Base-by-base conservation (phyloP, 2,113 vertebrate species). In the Pomatorhinus ruficollis region DNA sequence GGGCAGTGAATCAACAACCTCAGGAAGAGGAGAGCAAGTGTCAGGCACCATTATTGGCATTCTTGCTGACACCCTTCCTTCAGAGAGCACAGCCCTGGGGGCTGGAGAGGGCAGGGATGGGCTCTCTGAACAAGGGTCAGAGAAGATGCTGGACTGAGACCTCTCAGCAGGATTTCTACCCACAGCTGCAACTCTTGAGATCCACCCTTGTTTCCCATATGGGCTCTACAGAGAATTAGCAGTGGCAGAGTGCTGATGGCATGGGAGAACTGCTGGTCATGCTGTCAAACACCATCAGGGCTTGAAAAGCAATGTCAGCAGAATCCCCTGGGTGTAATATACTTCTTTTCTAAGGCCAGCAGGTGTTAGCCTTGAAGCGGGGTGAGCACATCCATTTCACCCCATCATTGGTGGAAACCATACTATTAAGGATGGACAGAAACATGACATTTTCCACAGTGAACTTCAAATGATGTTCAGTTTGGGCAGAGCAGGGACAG, bases 1-100 rank as follows among this genome's bases (percentile, higher is more conserved):
- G 97, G 98, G 97, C 98, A 95, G 95, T 95, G 95, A 98, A 98
- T 98, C 97, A 98, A 97, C 97, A 97, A 83, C 89, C 87, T 96
- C 74, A 65, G 79, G 97, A 96, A 96, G 96, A 96, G 91, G 97
- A 97, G 97, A 98, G 93, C 96, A 97, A 97, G 96, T 90, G 94
- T 96, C 95, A 97, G 97, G 90, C 88, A 90, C 70, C 31, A 66
- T 96, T 98, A 97, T 80, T 93, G 97, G 95, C 76, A 27, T 97
- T 97, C 97, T 96, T 96, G 95, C 97, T 91, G 96, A 77, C 92
- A 98, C 83, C 77, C 82, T 96, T 86, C 87, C 84, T 95, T 52
- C 93, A 97, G 97, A 95, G 91, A 95, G 86, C 70, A 35, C 93
- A 70, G 91, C 57, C 81, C 88, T 78, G 92, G 91, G 83, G 89